Evolutionary conservation across 2,888 invertebrate genomes (phyloP).

Genomic region (Dendrolimus pini): DNA sequence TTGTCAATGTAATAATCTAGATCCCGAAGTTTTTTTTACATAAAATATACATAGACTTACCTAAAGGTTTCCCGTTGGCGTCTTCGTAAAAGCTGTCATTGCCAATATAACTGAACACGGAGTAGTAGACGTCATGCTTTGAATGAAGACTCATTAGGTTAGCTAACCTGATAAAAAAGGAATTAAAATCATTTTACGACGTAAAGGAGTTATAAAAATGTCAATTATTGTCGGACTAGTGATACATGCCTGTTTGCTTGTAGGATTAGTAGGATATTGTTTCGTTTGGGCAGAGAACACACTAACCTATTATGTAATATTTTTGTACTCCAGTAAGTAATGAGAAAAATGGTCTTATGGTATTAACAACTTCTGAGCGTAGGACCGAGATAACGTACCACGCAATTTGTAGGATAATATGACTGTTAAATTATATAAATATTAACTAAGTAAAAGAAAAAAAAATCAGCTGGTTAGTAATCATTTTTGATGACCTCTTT

Average conservation of each 20-base stretch:
- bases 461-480: slow-evolving; percentile 1
- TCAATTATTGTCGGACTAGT: not conserved
- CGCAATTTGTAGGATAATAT: slow-evolving; percentile 6
- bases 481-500: slow-evolving; percentile 5
- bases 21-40: too few relatives aligned
- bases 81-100: slow-evolving; percentile 76
- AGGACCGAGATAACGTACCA: slow-evolving; percentile 9
- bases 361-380: slow-evolving; percentile 9
- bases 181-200: too few relatives aligned
- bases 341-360: slow-evolving; percentile 10
- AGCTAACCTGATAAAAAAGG: slow-evolving; percentile 50
- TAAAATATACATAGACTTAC: slow-evolving; percentile 24
- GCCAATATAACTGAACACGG: slow-evolving; percentile 79
- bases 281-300: slow-evolving; percentile 3
- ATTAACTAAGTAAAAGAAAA: slow-evolving; percentile 2
- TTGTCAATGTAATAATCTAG: too few relatives aligned
- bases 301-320: slow-evolving; percentile 9
- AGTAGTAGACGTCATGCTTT: slow-evolving; percentile 78
- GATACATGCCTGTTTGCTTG: not conserved
- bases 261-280: not conserved
- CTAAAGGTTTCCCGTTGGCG: slow-evolving; percentile 67
- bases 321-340: slow-evolving; percentile 11
- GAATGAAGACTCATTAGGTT: slow-evolving; percentile 77
- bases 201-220: not conserved
- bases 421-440: slow-evolving; percentile 2